Percentiles rank a stretch among this genome's conserved stretches.
Evolutionary conservation across 2,888 invertebrate species (phyloP).

Genomic region (Melangyna quadrimaculata): DNA sequence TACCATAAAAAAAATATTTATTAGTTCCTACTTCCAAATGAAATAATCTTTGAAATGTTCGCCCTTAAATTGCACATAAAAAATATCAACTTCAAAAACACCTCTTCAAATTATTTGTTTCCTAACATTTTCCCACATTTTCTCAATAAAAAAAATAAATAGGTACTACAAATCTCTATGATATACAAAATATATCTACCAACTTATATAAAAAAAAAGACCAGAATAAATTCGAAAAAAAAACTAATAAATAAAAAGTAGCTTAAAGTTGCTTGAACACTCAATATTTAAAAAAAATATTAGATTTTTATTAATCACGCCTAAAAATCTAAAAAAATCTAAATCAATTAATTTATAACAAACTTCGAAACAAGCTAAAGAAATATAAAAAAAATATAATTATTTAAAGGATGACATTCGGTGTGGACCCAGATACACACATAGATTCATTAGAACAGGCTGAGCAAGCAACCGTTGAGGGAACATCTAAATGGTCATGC

Average conservation of each 20-base stretch:
- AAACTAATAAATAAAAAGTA: neutral
- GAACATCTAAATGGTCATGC: constrained; percentile 99
- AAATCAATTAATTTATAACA: constrained; percentile 12
- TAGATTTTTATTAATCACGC: neutral
- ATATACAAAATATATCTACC: neutral
- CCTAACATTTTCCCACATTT: too few species aligned
- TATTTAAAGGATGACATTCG: constrained; percentile 94
- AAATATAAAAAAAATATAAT: constrained; percentile 54
- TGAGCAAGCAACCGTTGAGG: constrained; percentile 98
- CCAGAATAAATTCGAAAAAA: neutral
- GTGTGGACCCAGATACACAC: constrained; percentile 98
- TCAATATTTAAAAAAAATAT: too few species aligned
- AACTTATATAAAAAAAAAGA: neutral
- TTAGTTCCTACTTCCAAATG: too few species aligned
- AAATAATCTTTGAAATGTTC: too few species aligned
- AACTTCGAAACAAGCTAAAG: constrained; percentile 45
- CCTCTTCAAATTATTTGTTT: too few species aligned
- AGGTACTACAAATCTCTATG: too few species aligned
- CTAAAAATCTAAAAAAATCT: constrained; percentile 6
- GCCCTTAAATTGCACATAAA: too few species aligned
- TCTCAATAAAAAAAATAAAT: too few species aligned
- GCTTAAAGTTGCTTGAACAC: neutral
- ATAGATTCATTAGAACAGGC: constrained; percentile 98
- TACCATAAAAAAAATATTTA: too few species aligned
- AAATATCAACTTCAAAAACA: too few species aligned